phyloP scores from a whole-genome alignment of 2,113 vertebrate species.

The Brachypodius melanocephalos region DNA sequence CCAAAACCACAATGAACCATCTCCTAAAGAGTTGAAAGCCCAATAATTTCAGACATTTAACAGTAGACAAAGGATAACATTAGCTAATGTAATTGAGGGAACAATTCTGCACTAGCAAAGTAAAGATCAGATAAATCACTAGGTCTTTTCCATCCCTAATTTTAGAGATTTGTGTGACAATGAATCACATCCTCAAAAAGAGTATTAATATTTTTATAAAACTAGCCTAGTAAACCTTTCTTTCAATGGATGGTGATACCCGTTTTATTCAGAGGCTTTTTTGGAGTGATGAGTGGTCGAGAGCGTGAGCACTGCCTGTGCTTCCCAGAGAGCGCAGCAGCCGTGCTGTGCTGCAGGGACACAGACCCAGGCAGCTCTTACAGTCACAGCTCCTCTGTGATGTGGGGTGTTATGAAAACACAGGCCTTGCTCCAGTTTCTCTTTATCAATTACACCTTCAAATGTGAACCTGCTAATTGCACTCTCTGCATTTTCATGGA shows the following conservation, averaged over 20 bases:
- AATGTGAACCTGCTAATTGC: conserved; percentile 21
- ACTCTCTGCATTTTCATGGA: background rate
- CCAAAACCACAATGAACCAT: background rate
- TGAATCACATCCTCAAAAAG: background rate
- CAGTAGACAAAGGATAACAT: background rate
- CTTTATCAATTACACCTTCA: background rate
- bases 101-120: background rate
- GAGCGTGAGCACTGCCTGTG: background rate
- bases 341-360: background rate
- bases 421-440: background rate
- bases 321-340: background rate
- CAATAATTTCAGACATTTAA: background rate
- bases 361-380: background rate
- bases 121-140: background rate
- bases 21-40: background rate
- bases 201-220: background rate
- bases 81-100: background rate
- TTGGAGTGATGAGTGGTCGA: background rate
- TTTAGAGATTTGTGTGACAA: background rate
- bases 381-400: background rate
- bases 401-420: conserved; percentile 6
- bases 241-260: background rate
- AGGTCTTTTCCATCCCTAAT: background rate
- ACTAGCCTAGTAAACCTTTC: background rate
- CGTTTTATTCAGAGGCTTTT: background rate